Evolutionary conservation across 2,888 invertebrate species (phyloP), one percentile per base, ranked within the genome.

Genomic region (Lasioglossum zephyrum): DNA sequence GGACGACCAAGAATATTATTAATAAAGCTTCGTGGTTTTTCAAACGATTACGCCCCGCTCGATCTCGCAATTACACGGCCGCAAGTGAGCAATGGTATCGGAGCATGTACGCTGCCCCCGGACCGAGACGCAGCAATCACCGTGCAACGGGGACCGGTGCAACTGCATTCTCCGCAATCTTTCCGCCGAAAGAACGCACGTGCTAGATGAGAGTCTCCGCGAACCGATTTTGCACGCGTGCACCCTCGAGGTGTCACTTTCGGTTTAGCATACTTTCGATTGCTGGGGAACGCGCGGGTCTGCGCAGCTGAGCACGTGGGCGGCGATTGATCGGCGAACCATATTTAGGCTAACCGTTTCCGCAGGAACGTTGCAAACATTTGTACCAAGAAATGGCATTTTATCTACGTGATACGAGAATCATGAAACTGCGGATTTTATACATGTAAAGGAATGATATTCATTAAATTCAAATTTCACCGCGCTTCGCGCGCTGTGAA

Each of bases 141-240:
- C 44, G n/a, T 60, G 60, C 72, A 41, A 44, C 22, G 22, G 66
- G 44, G 87, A 90, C 89, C 78, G 87, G 89, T 88, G 78, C 85
- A 82, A 81, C 89, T 81, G 84, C 89, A 88, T 88, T 89, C 89
- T 87, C 63, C 53, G 74, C 72, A 75, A 39, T 39, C 70, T 72
- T 80, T 76, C 39, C 26, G 63, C 44, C 73, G 70, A 80, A 87
- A 85, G 82, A 85, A 87, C 81, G 60, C 79, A 26, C 72, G 80
- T 79, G 80, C 77, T 81, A 85, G 80, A 79, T 66, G 87, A 80
- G 85, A 82, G 77, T 36, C 73, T 76, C 78, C 41, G 31, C 13
- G 5, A 53, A 18, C 26, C n/a, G 74, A 83, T 86, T 89, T 89
- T 84, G 81, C 73, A 73, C 74, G 63, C 73, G 70, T 53, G 9